A percentile compares a stretch with the other conserved stretches of the same genome.
Evolutionary conservation across 1,140 invertebrate species (phyloP).

Genomic region (Anoplophora glabripennis): DNA sequence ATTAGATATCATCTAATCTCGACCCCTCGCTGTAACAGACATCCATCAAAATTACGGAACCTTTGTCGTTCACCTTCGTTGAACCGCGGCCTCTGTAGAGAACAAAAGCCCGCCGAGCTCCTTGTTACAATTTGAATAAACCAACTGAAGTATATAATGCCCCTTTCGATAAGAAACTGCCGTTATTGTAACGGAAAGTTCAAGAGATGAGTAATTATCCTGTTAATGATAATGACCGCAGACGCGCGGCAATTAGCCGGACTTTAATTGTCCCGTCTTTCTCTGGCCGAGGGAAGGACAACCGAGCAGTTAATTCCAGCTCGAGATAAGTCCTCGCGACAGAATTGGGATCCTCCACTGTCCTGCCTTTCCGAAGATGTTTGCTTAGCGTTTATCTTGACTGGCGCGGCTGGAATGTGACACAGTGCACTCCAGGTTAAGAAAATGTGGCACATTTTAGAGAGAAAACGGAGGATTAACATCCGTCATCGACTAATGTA

Average conservation of each 20-base stretch:
- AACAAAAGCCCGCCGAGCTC: neutral
- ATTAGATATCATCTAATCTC: too few species aligned
- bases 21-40: too few species aligned
- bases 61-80: too few species aligned
- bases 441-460: too few species aligned
- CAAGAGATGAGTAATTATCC: constrained; percentile 6
- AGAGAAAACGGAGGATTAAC: too few species aligned
- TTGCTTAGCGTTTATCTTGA: neutral
- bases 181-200: neutral
- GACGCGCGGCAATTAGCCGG: neutral
- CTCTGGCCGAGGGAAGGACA: neutral
- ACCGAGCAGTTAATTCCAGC: neutral
- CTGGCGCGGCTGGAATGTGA: neutral
- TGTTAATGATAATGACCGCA: constrained; percentile 6
- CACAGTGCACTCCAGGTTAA: too few species aligned
- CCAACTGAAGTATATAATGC: neutral
- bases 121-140: constrained; percentile 6
- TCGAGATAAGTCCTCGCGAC: neutral
- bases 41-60: too few species aligned
- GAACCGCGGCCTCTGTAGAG: neutral
- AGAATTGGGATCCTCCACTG: neutral
- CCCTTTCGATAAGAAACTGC: neutral
- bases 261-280: constrained; percentile 4
- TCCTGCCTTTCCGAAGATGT: neutral
- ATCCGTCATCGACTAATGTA: too few species aligned